A percentile compares a stretch with the other conserved stretches of the same genome.
These are phyloP conservation scores for Pteropus rufus DNA, from an alignment of 2,797 vertebrate genomes.

Conservation along the genomic window DNA sequence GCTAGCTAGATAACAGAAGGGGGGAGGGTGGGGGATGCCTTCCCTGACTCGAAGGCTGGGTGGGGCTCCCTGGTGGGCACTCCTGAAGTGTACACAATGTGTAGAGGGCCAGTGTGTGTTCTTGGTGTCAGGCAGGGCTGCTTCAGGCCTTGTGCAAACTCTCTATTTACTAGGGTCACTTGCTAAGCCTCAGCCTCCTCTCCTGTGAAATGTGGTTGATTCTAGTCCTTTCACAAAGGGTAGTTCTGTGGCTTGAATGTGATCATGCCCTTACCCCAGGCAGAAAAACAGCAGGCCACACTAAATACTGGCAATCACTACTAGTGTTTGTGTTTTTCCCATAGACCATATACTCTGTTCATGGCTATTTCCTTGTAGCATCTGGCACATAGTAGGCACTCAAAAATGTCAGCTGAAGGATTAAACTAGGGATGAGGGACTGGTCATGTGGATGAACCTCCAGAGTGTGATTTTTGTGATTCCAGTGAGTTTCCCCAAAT, in stretches of 20 bases:
- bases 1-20: too few relatives aligned
- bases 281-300: neutral
- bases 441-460: neutral
- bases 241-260: neutral
- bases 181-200: neutral
- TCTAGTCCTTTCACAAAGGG: neutral
- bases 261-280: neutral
- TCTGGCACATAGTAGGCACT: neutral
- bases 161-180: neutral
- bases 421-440: neutral
- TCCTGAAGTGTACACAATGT: fast-evolving
- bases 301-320: fast-evolving
- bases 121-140: neutral
- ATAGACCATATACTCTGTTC: neutral
- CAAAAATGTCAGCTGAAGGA: neutral
- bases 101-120: neutral
- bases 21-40: neutral
- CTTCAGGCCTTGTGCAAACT: neutral
- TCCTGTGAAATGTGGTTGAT: too few relatives aligned
- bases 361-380: neutral
- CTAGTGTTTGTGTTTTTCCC: neutral
- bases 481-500: neutral
- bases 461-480: neutral
- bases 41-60: neutral
- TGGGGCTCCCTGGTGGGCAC: too few relatives aligned